A percentile compares a stretch with the other conserved stretches of the same genome.
Conservation (phyloP, 1,140 invertebrate genomes). For the Camponotus floridanus region DNA sequence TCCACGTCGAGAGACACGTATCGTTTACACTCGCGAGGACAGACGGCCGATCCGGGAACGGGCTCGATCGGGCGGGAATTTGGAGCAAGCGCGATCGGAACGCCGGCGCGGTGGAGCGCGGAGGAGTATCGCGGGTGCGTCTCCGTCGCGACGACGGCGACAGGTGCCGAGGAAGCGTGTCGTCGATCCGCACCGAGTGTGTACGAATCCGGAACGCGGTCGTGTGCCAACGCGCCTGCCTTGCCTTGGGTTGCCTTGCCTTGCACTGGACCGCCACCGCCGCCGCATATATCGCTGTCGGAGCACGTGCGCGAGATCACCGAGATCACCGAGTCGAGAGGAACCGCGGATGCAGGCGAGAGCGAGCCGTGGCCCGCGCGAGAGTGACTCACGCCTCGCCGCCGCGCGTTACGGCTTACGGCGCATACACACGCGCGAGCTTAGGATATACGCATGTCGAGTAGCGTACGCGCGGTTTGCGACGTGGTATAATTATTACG, state of each 20-base stretch:
- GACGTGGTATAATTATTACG: neutral
- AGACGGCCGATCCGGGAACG: conserved; percentile 24
- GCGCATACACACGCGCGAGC: neutral
- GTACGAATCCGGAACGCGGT: conserved; percentile 51
- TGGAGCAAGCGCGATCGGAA: conserved; percentile 54
- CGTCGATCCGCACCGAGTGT: conserved; percentile 11
- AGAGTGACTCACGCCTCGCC: conserved; percentile 74
- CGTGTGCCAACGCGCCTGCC: conserved; percentile 61
- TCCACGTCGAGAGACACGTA: neutral
- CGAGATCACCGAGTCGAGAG: conserved; percentile 55
- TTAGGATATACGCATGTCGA: neutral
- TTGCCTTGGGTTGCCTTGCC: conserved; percentile 60
- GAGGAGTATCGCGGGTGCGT: neutral
- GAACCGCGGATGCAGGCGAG: conserved; percentile 73
- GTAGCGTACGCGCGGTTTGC: neutral
- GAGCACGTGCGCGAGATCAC: conserved; percentile 76
- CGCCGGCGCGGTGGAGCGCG: neutral
- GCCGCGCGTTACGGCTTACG: conserved; percentile 48
- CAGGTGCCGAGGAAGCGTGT: conserved; percentile 49
- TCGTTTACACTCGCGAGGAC: neutral
- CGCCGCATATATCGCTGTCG: conserved; percentile 60
- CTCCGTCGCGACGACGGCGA: conserved; percentile 23
- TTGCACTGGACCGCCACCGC: conserved; percentile 54
- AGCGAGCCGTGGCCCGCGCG: conserved; percentile 66
- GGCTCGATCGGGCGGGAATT: conserved; percentile 5